Evolutionary conservation across 2,113 vertebrate genomes (phyloP).

Genomic region (Ginglymostoma cirratum): DNA sequence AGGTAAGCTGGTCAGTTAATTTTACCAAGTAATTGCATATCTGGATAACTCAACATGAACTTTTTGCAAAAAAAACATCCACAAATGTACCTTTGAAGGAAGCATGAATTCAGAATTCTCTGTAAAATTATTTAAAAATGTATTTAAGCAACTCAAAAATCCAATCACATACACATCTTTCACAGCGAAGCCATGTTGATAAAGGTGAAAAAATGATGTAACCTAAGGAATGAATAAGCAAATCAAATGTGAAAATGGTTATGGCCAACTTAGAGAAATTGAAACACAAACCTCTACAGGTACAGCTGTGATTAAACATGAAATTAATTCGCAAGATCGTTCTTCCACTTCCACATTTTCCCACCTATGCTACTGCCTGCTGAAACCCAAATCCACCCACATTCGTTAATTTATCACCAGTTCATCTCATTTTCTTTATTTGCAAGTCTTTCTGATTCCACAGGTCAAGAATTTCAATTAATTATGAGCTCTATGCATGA

Average conservation of each 20-base stretch:
- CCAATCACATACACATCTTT: not conserved
- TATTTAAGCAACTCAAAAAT: not conserved
- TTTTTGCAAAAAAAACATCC: not conserved
- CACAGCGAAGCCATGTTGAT: not conserved
- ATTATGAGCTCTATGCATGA: not conserved
- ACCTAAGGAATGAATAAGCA: not conserved
- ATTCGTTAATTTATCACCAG: not conserved
- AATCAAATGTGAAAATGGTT: conserved; percentile 1
- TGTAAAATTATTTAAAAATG: not conserved
- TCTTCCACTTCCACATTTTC: not conserved
- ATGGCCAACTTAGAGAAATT: not conserved
- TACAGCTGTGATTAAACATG: not conserved
- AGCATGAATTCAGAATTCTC: not conserved
- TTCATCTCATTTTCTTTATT: not conserved
- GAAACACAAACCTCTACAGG: not conserved
- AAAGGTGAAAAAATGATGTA: not conserved
- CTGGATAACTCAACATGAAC: not conserved
- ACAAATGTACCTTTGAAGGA: not conserved
- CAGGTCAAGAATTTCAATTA: not conserved
- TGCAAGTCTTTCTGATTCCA: not conserved
- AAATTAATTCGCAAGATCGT: not conserved
- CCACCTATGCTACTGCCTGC: not conserved
- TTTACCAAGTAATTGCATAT: not conserved
- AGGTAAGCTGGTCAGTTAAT: not conserved
- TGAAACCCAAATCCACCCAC: not conserved